phyloP scores from a whole-genome alignment of 2,888 invertebrate species.

The Zygaena filipendulae region DNA sequence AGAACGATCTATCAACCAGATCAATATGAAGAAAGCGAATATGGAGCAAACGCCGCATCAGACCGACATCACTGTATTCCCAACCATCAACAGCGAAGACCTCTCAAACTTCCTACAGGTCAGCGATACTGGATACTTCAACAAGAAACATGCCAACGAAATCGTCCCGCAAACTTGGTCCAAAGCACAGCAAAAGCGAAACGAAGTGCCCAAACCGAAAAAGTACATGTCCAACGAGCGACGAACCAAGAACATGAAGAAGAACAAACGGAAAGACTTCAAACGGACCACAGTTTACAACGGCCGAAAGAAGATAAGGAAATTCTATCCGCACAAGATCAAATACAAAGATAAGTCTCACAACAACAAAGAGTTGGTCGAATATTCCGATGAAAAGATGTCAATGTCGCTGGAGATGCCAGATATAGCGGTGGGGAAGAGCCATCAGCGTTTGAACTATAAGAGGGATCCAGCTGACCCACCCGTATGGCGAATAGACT shows the following conservation, averaged over 20 bases:
- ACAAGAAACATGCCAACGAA: too few relatives aligned
- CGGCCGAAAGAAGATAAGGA: constrained; percentile 40
- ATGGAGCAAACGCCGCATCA: constrained; percentile 28
- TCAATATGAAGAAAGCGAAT: constrained; percentile 34
- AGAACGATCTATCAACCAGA: constrained; percentile 42
- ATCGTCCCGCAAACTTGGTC: neutral
- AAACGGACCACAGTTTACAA: constrained; percentile 25
- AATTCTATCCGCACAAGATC: constrained; percentile 55
- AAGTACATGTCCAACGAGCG: neutral
- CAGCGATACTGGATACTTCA: constrained; percentile 24
- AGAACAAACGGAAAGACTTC: constrained; percentile 19
- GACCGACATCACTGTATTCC: constrained; percentile 30
- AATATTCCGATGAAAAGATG: constrained; percentile 35
- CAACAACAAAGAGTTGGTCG: constrained; percentile 22
- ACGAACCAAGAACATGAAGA: constrained; percentile 10
- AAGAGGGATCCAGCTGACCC: constrained; percentile 28
- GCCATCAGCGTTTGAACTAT: constrained; percentile 27
- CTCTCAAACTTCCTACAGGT: constrained; percentile 35
- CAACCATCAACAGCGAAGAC: constrained; percentile 41
- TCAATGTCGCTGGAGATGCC: constrained; percentile 46
- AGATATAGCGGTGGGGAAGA: constrained; percentile 23
- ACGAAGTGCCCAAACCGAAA: constrained; percentile 1
- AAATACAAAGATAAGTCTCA: constrained; percentile 39
- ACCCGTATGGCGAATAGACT: constrained; percentile 52
- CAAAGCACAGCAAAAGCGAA: constrained; percentile 9